Percentiles rank a stretch among this genome's conserved stretches.
These are phyloP conservation scores for Plusia festucae DNA, from an alignment of 2,888 invertebrate species.

Conservation along the genomic window DNA sequence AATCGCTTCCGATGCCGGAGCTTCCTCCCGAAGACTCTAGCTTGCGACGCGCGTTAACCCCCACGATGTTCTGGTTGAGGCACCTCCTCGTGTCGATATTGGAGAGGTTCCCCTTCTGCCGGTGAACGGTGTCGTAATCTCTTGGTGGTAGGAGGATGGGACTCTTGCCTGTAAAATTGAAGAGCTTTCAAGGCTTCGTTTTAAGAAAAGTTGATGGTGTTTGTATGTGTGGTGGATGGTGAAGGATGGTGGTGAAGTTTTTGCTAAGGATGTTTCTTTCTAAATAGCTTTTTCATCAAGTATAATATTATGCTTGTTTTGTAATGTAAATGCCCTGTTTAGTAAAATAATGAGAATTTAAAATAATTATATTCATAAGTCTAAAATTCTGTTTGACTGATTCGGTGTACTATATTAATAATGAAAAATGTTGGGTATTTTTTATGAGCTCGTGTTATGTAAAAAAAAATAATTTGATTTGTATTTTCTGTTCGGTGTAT, in stretches of 20 bases:
- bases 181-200: neutral
- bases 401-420: no score
- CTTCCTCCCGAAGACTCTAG: slow-evolving; percentile 94
- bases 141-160: slow-evolving; percentile 97
- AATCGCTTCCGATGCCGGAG: slow-evolving; percentile 96
- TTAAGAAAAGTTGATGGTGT: neutral
- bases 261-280: no score
- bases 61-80: slow-evolving; percentile 91
- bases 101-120: slow-evolving; percentile 88
- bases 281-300: no score
- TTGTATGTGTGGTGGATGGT: no score
- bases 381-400: no score
- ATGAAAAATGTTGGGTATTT: no score
- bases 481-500: neutral
- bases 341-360: no score
- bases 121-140: slow-evolving; percentile 97
- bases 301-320: no score
- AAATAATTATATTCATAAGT: no score
- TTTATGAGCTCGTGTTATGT: no score
- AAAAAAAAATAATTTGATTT: slow-evolving; percentile 7
- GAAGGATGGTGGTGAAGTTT: no score
- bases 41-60: slow-evolving; percentile 84
- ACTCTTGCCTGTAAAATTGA: slow-evolving; percentile 81
- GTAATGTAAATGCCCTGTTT: no score
- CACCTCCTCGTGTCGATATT: slow-evolving; percentile 90